Evolutionary conservation across 2,113 vertebrate species (phyloP).

Genomic region (Stigmatopora argus): DNA sequence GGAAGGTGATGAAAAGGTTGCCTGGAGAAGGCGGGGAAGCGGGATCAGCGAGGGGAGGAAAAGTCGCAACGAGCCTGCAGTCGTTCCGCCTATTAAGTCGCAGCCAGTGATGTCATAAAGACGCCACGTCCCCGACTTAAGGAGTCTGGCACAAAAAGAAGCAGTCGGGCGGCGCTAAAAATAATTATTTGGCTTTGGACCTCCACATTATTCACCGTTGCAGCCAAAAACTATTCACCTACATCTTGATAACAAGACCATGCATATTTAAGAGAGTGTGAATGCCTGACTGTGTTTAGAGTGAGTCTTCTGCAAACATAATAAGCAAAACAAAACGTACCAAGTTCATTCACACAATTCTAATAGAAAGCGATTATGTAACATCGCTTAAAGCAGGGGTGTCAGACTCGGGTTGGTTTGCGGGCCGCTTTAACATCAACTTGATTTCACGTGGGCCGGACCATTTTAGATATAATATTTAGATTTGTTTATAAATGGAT

Average conservation of each 20-base stretch:
- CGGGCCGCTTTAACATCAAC: too few species aligned
- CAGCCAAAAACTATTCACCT: not conserved
- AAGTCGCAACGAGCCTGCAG: constrained; percentile 8
- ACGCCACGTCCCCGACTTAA: constrained; percentile 1
- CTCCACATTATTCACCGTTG: not conserved
- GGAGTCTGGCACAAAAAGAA: not conserved
- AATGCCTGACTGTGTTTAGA: too few species aligned
- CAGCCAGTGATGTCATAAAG: not conserved
- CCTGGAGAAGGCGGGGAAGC: constrained; percentile 15
- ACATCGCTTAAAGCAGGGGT: too few species aligned
- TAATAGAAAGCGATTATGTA: too few species aligned
- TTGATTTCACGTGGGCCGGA: too few species aligned
- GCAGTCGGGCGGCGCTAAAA: constrained; percentile 7
- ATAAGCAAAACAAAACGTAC: too few species aligned
- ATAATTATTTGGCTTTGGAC: constrained; percentile 1
- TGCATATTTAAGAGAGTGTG: not conserved
- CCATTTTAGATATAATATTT: too few species aligned
- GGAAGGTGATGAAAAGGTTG: constrained; percentile 26
- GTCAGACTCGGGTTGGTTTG: too few species aligned
- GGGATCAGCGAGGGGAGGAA: constrained; percentile 29
- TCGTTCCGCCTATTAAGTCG: constrained; percentile 25
- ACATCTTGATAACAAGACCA: not conserved
- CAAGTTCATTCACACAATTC: too few species aligned
- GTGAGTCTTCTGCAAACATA: too few species aligned
- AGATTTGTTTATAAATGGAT: too few species aligned